phyloP scores from a whole-genome alignment of 2,113 vertebrate species.

The Pomatostomus ruficeps region DNA sequence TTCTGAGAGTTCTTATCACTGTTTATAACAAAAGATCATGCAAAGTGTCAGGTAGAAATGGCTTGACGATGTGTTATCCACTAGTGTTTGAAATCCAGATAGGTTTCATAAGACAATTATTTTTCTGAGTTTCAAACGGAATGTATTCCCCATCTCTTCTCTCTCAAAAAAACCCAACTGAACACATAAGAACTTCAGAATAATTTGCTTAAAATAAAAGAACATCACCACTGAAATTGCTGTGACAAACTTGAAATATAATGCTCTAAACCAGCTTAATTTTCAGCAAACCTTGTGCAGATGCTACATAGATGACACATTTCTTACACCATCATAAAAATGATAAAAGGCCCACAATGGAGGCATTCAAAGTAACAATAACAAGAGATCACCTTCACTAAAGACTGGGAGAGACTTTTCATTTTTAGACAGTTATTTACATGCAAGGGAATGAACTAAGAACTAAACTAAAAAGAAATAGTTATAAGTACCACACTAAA shows the following conservation, averaged over 20 bases:
- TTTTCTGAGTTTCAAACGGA: background rate
- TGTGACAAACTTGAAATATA: constrained; percentile 47
- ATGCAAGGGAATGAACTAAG: background rate
- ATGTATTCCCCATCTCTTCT: background rate
- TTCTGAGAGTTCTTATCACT: background rate
- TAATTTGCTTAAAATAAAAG: constrained; percentile 22
- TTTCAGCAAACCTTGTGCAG: constrained; percentile 32
- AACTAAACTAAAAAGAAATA: background rate
- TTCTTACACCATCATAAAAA: constrained; percentile 56
- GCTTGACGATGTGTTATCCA: background rate
- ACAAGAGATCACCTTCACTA: constrained; percentile 33
- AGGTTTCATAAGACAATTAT: background rate
- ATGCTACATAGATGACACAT: constrained; percentile 20
- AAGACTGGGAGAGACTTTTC: background rate
- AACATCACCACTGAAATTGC: background rate
- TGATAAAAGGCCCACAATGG: constrained; percentile 13
- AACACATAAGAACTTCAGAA: background rate
- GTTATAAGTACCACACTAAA: background rate
- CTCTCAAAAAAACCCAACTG: background rate
- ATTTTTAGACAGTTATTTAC: background rate
- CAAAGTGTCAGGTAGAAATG: background rate
- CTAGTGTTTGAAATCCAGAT: background rate
- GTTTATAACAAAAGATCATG: background rate
- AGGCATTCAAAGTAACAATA: constrained; percentile 35
- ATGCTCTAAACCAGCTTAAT: constrained; percentile 45